Evolutionary conservation across 2,797 vertebrate genomes (phyloP).

Genomic region (Tinamus major): DNA sequence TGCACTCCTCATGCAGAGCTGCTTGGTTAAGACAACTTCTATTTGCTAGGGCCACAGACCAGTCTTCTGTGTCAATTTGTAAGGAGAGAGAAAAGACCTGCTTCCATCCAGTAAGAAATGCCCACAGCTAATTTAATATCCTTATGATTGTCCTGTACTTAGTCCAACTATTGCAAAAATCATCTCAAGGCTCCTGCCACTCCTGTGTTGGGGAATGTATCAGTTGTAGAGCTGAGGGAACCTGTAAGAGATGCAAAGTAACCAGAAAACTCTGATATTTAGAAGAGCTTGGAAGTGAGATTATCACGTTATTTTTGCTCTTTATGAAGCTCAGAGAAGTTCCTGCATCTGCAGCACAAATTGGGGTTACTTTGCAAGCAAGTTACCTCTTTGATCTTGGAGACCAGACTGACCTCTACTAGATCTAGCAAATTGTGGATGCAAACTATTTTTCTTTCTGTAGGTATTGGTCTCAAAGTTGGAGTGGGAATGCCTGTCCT

Average conservation of each 20-base stretch:
- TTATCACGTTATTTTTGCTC: constrained; percentile 10
- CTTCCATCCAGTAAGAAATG: not conserved
- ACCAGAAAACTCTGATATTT: not conserved
- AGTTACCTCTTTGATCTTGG: constrained; percentile 3
- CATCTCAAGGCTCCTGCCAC: not conserved
- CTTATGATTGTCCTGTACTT: not conserved
- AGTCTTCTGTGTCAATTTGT: not conserved
- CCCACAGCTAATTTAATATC: not conserved
- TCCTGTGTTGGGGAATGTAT: not conserved
- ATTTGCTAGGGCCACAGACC: not conserved
- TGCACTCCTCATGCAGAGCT: not conserved
- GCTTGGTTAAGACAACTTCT: not conserved
- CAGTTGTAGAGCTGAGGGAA: not conserved
- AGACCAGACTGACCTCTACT: constrained; percentile 4
- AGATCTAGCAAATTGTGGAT: not conserved
- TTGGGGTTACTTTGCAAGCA: not conserved
- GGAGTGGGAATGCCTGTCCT: not conserved
- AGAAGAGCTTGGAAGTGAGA: not conserved
- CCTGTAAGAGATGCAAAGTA: not conserved
- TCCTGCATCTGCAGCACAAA: not conserved
- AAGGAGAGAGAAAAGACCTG: not conserved
- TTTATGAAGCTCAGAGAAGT: not conserved
- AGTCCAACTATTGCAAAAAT: not conserved
- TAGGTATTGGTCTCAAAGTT: not conserved
- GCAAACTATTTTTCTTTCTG: not conserved